A percentile compares a stretch with the other conserved stretches of the same genome.
These are phyloP conservation scores for Thecophora atra DNA, from an alignment of 2,888 invertebrate species.

Conservation along the genomic window DNA sequence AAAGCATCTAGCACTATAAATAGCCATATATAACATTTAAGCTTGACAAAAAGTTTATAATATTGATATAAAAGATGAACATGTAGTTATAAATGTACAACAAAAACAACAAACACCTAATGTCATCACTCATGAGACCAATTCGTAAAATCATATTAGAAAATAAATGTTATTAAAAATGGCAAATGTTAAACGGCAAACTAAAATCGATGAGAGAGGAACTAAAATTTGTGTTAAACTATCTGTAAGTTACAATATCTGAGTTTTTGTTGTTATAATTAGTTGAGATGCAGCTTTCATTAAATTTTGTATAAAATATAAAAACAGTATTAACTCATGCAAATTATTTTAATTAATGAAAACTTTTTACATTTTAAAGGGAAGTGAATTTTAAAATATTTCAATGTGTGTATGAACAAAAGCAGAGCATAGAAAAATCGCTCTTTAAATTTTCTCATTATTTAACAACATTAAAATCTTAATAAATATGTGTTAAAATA, in stretches of 20 bases:
- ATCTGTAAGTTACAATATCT: neutral
- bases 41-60: neutral
- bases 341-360: too few species aligned
- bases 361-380: too few species aligned
- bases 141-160: slow-evolving; percentile 35
- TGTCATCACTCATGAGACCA: slow-evolving; percentile 32
- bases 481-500: too few species aligned
- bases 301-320: neutral
- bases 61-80: neutral
- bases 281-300: neutral
- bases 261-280: neutral
- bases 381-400: too few species aligned
- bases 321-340: too few species aligned
- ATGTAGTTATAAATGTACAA: neutral
- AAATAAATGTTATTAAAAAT: neutral
- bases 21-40: slow-evolving; percentile 16
- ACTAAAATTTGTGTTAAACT: too few species aligned
- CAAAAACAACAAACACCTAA: slow-evolving; percentile 8
- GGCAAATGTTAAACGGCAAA: too few species aligned
- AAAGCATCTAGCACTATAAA: slow-evolving; percentile 12
- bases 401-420: too few species aligned
- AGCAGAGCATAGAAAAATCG: too few species aligned
- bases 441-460: too few species aligned
- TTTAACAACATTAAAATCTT: too few species aligned
- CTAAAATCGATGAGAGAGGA: too few species aligned